A percentile compares a stretch with the other conserved stretches of the same genome.
These are phyloP conservation scores for Oegoconia quadripuncta DNA, from an alignment of 2,888 invertebrate genomes.

Conservation along the genomic window DNA sequence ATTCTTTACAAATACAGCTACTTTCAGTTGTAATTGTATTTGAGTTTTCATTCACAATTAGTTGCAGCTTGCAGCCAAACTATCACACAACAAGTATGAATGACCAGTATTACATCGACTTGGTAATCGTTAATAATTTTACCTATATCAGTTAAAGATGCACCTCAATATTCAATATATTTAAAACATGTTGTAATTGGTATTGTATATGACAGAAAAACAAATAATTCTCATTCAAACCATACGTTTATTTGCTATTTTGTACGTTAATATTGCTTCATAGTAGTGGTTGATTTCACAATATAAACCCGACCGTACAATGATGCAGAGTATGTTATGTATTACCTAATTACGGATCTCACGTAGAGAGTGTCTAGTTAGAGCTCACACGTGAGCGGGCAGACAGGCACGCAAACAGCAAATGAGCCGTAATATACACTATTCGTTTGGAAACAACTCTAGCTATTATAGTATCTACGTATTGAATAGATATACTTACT, in stretches of 20 bases:
- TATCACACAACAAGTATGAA: too few species aligned
- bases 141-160: too few species aligned
- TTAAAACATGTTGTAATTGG: too few species aligned
- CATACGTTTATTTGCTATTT: too few species aligned
- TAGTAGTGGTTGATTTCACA: conserved; percentile 39
- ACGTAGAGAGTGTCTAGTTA: conserved; percentile 35
- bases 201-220: neutral
- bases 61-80: too few species aligned
- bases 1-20: too few species aligned
- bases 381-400: conserved; percentile 10
- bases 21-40: too few species aligned
- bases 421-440: conserved; percentile 27
- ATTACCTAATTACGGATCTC: conserved; percentile 46
- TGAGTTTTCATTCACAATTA: too few species aligned
- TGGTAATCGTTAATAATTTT: too few species aligned
- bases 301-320: conserved; percentile 35
- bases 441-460: conserved; percentile 17
- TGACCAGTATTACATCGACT: too few species aligned
- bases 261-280: neutral
- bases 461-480: neutral
- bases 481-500: neutral
- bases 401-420: conserved; percentile 36
- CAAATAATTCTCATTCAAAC: too few species aligned
- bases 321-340: conserved; percentile 41
- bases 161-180: too few species aligned